Conservation (phyloP, 2,888 invertebrate species). For the Scaptomyza polygonia region DNA sequence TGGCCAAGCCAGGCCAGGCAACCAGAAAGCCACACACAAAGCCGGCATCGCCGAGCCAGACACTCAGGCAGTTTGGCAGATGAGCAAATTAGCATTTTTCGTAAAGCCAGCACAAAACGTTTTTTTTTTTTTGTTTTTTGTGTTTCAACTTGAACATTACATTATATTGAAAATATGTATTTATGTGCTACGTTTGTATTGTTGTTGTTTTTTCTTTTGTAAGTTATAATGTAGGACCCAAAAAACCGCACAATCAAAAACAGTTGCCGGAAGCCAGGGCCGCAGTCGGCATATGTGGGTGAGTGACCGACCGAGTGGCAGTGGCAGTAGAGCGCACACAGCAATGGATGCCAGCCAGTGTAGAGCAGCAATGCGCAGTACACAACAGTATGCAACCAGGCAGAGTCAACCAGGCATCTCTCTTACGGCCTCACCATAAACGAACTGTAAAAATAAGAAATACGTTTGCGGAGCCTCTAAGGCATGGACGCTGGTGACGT, state of each 20-base stretch:
- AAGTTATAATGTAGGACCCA: constrained; percentile 24
- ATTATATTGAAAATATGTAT: constrained; percentile 33
- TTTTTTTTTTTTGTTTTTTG: background rate
- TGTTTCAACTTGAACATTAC: constrained; percentile 27
- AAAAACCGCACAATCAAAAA: constrained; percentile 46
- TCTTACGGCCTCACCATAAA: constrained; percentile 59
- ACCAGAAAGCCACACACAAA: constrained; percentile 53
- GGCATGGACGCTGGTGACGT: constrained; percentile 40
- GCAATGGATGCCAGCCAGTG: constrained; percentile 25
- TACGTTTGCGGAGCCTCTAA: constrained; percentile 70
- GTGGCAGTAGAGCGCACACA: constrained; percentile 15
- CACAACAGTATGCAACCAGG: constrained; percentile 45
- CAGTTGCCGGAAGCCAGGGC: constrained; percentile 48
- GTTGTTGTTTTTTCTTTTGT: constrained; percentile 5
- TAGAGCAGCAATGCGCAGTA: constrained; percentile 43
- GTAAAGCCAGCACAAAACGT: constrained; percentile 3
- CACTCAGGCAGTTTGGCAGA: constrained; percentile 32
- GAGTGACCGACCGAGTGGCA: constrained; percentile 42
- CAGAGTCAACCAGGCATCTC: constrained; percentile 63
- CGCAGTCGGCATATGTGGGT: constrained; percentile 53
- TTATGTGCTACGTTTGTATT: constrained; percentile 34
- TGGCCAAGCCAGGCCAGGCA: constrained; percentile 52
- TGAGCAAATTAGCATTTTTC: constrained; percentile 32
- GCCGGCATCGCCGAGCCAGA: constrained; percentile 27
- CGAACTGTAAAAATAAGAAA: constrained; percentile 81